Percentiles rank a stretch among this genome's conserved stretches.
These are phyloP conservation scores for Perca flavescens DNA, from an alignment of 2,113 vertebrate species.

Conservation along the genomic window DNA sequence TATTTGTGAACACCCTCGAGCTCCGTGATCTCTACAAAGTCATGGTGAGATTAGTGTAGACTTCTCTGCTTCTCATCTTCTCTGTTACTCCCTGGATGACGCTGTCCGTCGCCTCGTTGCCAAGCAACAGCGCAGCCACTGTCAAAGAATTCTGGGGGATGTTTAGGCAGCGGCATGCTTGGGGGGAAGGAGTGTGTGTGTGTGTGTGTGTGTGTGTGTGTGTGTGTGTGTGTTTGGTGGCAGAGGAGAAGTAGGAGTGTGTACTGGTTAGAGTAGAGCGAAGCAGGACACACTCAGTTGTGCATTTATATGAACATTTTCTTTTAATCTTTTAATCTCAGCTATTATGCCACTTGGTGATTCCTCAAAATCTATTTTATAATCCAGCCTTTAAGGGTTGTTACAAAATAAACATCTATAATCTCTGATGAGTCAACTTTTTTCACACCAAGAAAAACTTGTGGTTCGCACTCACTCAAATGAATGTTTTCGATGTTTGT, in stretches of 20 bases:
- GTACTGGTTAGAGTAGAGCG: slow-evolving; percentile 31
- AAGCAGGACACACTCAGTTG: slow-evolving; percentile 45
- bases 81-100: slow-evolving; percentile 77
- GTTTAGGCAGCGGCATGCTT: slow-evolving; percentile 73
- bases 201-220: slow-evolving; percentile 48
- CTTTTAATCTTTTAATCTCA: slow-evolving; percentile 62
- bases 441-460: not conserved
- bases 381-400: slow-evolving; percentile 31
- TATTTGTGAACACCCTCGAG: slow-evolving; percentile 23
- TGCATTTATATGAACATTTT: slow-evolving; percentile 49
- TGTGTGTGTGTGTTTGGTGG: slow-evolving; percentile 60
- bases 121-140: slow-evolving; percentile 92
- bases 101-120: slow-evolving; percentile 89
- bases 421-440: slow-evolving; percentile 44
- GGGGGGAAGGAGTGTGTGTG: slow-evolving; percentile 81
- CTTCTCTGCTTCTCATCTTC: slow-evolving; percentile 76
- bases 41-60: slow-evolving; percentile 62
- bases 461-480: not conserved
- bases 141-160: slow-evolving; percentile 90
- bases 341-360: slow-evolving; percentile 30
- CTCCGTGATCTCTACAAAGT: slow-evolving; percentile 47
- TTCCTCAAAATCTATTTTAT: slow-evolving; percentile 29
- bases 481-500: not conserved
- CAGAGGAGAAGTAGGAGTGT: slow-evolving; percentile 37
- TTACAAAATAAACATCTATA: not conserved